Evolutionary conservation across 2,113 vertebrate species (phyloP).

Genomic region (Pygoscelis adeliae): DNA sequence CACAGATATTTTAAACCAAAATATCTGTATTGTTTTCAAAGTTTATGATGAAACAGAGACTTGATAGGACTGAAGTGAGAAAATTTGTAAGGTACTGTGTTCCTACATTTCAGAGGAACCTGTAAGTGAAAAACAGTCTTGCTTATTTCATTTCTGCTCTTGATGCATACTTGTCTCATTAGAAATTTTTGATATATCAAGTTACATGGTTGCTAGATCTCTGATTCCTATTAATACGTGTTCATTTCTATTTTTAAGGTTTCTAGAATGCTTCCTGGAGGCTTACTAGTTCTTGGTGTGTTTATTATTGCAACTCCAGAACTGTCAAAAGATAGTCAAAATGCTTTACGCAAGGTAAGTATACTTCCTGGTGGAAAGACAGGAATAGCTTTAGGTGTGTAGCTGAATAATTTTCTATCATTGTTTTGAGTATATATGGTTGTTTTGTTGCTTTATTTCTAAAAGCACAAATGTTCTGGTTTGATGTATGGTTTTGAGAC

Average conservation of each 20-base stretch:
- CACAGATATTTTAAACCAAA: not conserved
- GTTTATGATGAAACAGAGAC: not conserved
- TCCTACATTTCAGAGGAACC: not conserved
- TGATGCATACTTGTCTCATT: not conserved
- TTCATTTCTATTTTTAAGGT: conserved; percentile 74
- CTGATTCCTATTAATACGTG: not conserved
- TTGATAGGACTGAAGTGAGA: not conserved
- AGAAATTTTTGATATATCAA: not conserved
- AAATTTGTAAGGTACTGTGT: not conserved
- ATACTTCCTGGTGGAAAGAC: not conserved
- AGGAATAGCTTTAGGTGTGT: not conserved
- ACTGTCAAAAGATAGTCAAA: conserved; percentile 81
- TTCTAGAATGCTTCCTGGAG: conserved; percentile 92
- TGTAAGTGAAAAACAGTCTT: not conserved
- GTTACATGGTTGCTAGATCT: not conserved
- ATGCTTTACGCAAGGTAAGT: conserved; percentile 82
- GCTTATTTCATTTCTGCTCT: not conserved
- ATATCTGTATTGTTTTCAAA: not conserved
- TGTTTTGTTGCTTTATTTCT: not conserved
- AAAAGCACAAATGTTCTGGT: not conserved
- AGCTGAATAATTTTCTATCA: not conserved
- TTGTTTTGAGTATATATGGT: not conserved
- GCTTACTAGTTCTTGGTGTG: conserved; percentile 85
- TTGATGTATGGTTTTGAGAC: not conserved
- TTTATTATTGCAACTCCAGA: conserved; percentile 85